These are phyloP conservation scores for Diorhabda carinulata DNA, from an alignment of 1,140 invertebrate species.

Conservation along the genomic window DNA sequence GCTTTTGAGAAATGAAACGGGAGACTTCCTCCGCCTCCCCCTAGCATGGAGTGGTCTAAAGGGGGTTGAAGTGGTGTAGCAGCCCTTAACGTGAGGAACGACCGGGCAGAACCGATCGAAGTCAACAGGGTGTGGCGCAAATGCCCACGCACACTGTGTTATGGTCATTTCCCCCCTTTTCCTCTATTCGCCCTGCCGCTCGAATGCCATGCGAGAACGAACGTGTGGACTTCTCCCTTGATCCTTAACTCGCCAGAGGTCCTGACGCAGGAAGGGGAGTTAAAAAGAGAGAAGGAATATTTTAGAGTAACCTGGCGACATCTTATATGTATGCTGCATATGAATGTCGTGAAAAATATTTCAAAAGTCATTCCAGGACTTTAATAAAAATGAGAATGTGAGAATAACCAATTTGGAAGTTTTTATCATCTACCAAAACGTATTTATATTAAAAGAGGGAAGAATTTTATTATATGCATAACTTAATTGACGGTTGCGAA, in stretches of 20 bases:
- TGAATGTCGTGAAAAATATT: no score
- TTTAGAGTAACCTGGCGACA: neutral
- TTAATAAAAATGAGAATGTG: no score
- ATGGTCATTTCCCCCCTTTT: constrained; percentile 27
- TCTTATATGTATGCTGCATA: no score
- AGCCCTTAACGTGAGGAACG: constrained; percentile 45
- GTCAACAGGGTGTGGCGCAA: constrained; percentile 46
- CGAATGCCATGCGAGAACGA: neutral
- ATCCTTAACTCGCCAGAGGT: constrained; percentile 1
- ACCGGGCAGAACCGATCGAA: constrained; percentile 49
- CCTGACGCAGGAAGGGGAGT: neutral
- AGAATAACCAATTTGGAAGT: no score
- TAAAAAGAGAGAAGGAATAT: neutral
- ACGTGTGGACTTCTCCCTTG: neutral
- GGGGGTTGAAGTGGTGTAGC: constrained; percentile 24
- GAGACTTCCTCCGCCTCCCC: constrained; percentile 5
- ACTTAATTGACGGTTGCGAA: no score
- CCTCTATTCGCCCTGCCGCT: neutral
- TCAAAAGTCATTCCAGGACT: no score
- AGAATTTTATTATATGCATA: no score
- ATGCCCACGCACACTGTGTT: constrained; percentile 43
- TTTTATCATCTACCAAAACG: no score
- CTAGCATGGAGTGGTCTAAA: constrained; percentile 5
- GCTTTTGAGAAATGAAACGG: neutral
- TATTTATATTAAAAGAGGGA: no score